These are phyloP conservation scores for Macheiramphus alcinus DNA, from an alignment of 2,113 vertebrate species.

Conservation along the genomic window DNA sequence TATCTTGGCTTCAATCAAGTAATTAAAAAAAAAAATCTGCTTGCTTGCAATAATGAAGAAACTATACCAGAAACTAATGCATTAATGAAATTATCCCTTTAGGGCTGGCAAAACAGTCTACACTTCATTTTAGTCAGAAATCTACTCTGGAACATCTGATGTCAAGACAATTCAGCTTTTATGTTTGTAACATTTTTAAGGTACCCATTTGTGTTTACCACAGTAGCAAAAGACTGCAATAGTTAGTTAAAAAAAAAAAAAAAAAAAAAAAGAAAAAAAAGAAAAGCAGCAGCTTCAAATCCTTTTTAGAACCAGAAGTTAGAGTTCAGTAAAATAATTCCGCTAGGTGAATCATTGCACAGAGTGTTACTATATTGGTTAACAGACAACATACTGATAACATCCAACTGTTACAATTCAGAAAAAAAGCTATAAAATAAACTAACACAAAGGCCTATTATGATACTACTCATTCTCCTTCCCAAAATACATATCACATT, in stretches of 20 bases:
- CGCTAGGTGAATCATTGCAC: neutral
- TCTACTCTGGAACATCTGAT: neutral
- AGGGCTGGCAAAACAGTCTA: neutral
- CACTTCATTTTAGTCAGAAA: neutral
- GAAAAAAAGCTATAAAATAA: neutral
- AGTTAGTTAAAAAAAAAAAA: neutral
- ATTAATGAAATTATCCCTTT: neutral
- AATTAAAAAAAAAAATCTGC: neutral
- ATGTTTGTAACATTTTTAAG: neutral
- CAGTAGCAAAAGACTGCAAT: neutral
- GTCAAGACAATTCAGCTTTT: neutral
- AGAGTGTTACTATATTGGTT: neutral
- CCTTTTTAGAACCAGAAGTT: neutral
- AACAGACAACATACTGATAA: neutral
- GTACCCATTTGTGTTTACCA: neutral
- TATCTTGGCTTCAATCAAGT: neutral
- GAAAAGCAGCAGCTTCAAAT: rapidly evolving
- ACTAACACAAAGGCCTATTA: neutral
- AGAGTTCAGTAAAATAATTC: neutral
- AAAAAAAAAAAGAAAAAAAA: neutral
- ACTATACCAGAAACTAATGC: neutral
- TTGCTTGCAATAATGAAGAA: neutral
- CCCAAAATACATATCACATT: neutral
- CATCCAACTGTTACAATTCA: neutral
- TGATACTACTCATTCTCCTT: neutral